A percentile compares a stretch with the other conserved stretches of the same genome.
Evolutionary conservation across 1,140 invertebrate genomes (phyloP).

Genomic region (Cyrtorhinus lividipennis): DNA sequence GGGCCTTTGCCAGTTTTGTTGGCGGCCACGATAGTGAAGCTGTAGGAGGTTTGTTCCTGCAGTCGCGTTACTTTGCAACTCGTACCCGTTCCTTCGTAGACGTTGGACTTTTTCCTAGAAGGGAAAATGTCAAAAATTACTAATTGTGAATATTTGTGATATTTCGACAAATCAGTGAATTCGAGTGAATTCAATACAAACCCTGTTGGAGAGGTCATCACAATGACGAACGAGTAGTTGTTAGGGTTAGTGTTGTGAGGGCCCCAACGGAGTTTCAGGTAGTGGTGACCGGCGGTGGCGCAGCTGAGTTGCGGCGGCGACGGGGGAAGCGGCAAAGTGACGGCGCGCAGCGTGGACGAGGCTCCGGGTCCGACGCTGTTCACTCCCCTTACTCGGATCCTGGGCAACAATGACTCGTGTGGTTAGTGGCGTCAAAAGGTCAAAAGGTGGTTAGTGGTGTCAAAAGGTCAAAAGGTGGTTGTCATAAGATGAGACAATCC

Average conservation of each 20-base stretch:
- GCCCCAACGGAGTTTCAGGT: conserved; percentile 72
- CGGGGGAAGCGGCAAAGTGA: conserved; percentile 61
- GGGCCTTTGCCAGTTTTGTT: conserved; percentile 70
- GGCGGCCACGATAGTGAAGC: conserved; percentile 65
- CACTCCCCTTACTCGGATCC: conserved; percentile 61
- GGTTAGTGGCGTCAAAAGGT: no score
- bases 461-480: no score
- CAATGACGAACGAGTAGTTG: conserved; percentile 42
- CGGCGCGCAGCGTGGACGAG: conserved; percentile 53
- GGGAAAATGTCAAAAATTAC: no score
- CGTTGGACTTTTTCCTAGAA: conserved; percentile 43
- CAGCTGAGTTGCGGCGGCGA: conserved; percentile 57
- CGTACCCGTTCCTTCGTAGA: conserved; percentile 61
- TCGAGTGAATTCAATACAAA: no score
- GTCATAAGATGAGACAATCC: no score
- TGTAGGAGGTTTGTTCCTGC: conserved; percentile 58
- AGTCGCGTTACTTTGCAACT: conserved; percentile 66
- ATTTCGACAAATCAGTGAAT: no score
- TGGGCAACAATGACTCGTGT: no score
- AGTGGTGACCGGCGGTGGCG: conserved; percentile 54
- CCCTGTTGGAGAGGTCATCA: conserved; percentile 11
- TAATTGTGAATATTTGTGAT: no score
- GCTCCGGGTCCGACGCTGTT: conserved; percentile 67
- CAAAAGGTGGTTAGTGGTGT: no score
- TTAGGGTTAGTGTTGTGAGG: conserved; percentile 35